phyloP scores from a whole-genome alignment of 2,113 vertebrate species.

The Chionis minor region DNA sequence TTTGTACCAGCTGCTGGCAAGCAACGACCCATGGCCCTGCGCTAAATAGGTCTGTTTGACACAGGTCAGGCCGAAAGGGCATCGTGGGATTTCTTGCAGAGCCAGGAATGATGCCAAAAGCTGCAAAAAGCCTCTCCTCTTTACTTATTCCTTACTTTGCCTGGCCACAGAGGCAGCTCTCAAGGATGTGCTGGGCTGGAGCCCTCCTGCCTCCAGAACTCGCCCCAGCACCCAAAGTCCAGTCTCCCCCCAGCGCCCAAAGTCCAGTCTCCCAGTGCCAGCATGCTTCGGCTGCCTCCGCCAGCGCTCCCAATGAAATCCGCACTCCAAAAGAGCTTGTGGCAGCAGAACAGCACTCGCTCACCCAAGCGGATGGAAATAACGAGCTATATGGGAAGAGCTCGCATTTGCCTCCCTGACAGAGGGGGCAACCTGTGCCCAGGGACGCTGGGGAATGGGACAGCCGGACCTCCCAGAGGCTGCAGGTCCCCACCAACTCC shows the following conservation, averaged over 20 bases:
- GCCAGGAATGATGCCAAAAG: conserved; percentile 18
- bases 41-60: not conserved
- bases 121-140: not conserved
- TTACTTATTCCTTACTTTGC: not conserved
- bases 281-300: not conserved
- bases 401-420: not conserved
- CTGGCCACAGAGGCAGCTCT: not conserved
- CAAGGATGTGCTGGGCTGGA: not conserved
- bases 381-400: not conserved
- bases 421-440: not conserved
- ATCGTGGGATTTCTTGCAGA: not conserved
- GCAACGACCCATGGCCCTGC: not conserved
- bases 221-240: not conserved
- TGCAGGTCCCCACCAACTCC: not conserved
- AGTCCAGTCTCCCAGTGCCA: fast-evolving
- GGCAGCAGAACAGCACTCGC: not conserved
- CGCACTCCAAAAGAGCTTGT: not conserved
- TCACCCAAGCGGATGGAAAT: not conserved
- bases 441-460: not conserved
- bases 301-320: fast-evolving
- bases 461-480: not conserved
- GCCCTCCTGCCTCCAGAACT: not conserved
- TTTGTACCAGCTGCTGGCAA: conserved; percentile 9
- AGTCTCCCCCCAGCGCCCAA: fast-evolving
- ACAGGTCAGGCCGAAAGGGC: not conserved